A percentile compares a stretch with the other conserved stretches of the same genome.
These are phyloP conservation scores for Tolmerus cingulatus DNA, from an alignment of 2,888 invertebrate species.

Conservation along the genomic window DNA sequence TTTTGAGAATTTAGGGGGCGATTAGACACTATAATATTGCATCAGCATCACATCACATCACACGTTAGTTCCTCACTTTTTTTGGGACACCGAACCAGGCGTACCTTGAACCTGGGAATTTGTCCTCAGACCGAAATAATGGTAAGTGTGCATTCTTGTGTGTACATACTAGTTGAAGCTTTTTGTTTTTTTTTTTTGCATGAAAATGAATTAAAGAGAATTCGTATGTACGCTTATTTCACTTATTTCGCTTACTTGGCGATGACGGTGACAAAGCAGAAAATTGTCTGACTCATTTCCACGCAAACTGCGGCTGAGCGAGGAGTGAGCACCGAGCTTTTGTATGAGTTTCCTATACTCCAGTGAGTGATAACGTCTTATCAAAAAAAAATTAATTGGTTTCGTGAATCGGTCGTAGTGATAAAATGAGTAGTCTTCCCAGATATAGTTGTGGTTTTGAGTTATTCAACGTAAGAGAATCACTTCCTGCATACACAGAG, in stretches of 20 bases:
- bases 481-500: conserved; percentile 11
- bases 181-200: too few relatives aligned
- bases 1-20: not conserved
- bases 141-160: conserved; percentile 11
- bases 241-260: not conserved
- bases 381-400: not conserved
- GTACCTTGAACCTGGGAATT: not conserved
- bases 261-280: conserved; percentile 15
- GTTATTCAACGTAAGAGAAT: conserved; percentile 5
- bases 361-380: not conserved
- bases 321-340: not conserved
- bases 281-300: conserved; percentile 14
- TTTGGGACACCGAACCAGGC: not conserved
- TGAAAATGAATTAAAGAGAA: not conserved
- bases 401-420: not conserved
- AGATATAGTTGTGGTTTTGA: not conserved
- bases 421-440: not conserved
- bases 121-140: conserved; percentile 3
- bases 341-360: not conserved
- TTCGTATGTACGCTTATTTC: not conserved
- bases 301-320: not conserved
- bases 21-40: not conserved
- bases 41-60: not conserved
- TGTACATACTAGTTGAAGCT: not conserved
- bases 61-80: not conserved